Percentiles rank a stretch among this genome's conserved stretches.
Evolutionary conservation across 2,888 invertebrate species (phyloP).

Genomic region (Cepaea hortensis): DNA sequence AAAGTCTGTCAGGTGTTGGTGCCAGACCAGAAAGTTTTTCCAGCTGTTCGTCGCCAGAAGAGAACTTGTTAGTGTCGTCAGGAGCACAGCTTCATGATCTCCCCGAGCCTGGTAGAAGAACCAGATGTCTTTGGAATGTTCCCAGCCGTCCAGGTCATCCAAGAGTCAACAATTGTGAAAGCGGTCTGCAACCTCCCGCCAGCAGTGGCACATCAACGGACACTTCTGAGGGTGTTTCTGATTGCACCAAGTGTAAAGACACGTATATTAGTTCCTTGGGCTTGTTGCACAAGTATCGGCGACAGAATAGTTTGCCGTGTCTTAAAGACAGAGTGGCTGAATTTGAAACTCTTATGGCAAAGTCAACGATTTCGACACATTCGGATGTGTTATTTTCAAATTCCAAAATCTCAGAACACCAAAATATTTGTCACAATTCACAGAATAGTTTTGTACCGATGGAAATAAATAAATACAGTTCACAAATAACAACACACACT

Average conservation of each 20-base stretch:
- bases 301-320: conserved; percentile 1
- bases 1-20: background rate
- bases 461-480: background rate
- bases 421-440: background rate
- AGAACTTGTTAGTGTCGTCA: background rate
- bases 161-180: background rate
- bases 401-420: background rate
- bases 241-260: conserved; percentile 18
- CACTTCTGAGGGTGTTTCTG: background rate
- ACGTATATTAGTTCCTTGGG: conserved; percentile 41
- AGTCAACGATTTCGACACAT: background rate
- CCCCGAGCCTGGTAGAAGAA: background rate
- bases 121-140: background rate
- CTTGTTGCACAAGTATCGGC: conserved; percentile 6
- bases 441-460: background rate
- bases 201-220: too few relatives aligned
- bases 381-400: background rate
- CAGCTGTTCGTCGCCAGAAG: conserved; percentile 26
- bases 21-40: conserved; percentile 33
- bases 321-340: conserved; percentile 25
- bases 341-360: conserved; percentile 27
- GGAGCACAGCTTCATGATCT: background rate
- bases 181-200: background rate
- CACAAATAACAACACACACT: background rate
- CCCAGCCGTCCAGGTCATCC: background rate